Evolutionary conservation across 2,888 invertebrate species (phyloP), one percentile per base, ranked within the genome.

Genomic region (Mamestra brassicae): DNA sequence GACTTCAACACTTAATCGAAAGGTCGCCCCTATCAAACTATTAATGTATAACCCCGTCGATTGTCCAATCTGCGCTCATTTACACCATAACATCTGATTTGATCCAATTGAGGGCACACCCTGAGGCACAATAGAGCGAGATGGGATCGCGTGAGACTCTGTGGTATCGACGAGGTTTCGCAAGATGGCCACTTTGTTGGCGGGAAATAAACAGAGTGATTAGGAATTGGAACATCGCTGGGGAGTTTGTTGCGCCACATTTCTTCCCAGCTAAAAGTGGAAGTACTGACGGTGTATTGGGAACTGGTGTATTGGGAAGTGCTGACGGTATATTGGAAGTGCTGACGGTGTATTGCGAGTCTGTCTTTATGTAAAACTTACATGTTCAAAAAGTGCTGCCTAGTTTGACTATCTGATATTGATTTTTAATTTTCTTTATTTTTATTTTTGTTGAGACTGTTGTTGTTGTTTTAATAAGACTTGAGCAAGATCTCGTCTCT

Each of bases 101-200:
- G 63, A 54, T 57, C 80, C 60, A 67, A 79, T 79, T 79, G 38
- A 60, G 72, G 57, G 34, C 63, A 68, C 47, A 61, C 73, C 85
- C 71, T 34, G 17, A 45, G 73, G 76, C 60, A 85, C 73, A 85
- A 85, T 84, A 57, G 69, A 47, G 36, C 10, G 7, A 73, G 82
- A 81, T 85, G 78, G 69, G 72, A 83, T 83, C 85, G 85, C 85
- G 85, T 85, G 83, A 69, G 84, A 84, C 54, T 26, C 38, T 52
- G 26, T 38, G 62, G n/a, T 60, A 84, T 78, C 72, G 67, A 66
- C 61, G 52, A 68, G 55, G 26, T 81, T 52, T 81, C 36, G 70
- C 71, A 85, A 84, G 47, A 76, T 64, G 58, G 74, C 58, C 34
- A 45, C 61, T 3, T 11, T 3, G 52, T 57, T 55, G 70, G 73